Base-by-base conservation (phyloP, 2,888 invertebrate genomes). In the Epinotia brunnichana region DNA sequence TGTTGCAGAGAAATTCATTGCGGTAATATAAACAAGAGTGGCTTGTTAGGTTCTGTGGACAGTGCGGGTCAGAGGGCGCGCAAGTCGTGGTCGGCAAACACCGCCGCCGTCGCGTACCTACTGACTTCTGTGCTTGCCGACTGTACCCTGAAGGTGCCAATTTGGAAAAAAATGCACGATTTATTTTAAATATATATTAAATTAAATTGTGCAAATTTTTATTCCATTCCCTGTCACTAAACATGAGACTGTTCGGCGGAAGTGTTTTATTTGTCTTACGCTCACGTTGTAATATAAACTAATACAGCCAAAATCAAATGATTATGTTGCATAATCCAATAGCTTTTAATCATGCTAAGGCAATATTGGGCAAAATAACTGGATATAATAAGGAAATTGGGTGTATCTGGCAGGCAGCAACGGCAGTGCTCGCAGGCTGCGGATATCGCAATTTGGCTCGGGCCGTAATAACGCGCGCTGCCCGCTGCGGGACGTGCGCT, bases 11-110 rank as follows among this genome's bases (percentile, higher is more conserved):
- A 85, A 90, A 90, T 91, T 91, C 90, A 90, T 92, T 90, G 92
- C 90, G 89, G 90, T 87, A 90, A 91, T 90, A 90, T 92, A 92
- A 91, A 92, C 90, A 91, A 81, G 83, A 90, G 90, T 87, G 85
- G 87, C 89, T 89, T 88, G 89, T 88, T 89, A 85, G 41, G 57
- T 53, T 62, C 84, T 82, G 85, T 80, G 82, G 83, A 81, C 85
- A 80, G 80, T 74, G 74, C 74, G 73, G 69, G 69, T 75, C 51
- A 72, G 63, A 72, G 75, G 75, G 70, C 75, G 75, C 71, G 69
- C 72, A 44, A 69, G 69, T 70, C 59, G 57, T 4, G 68, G 59
- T 53, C 76, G 73, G 74, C 74, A 79, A 74, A 74, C 68, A 76
- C 57, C 74, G 76, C 63, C 63, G 74, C 70, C 73, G 63, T 66